Percentiles rank a stretch among this genome's conserved stretches.
These are phyloP conservation scores for Melieria crassipennis DNA, from an alignment of 2,888 invertebrate species.

Conservation along the genomic window DNA sequence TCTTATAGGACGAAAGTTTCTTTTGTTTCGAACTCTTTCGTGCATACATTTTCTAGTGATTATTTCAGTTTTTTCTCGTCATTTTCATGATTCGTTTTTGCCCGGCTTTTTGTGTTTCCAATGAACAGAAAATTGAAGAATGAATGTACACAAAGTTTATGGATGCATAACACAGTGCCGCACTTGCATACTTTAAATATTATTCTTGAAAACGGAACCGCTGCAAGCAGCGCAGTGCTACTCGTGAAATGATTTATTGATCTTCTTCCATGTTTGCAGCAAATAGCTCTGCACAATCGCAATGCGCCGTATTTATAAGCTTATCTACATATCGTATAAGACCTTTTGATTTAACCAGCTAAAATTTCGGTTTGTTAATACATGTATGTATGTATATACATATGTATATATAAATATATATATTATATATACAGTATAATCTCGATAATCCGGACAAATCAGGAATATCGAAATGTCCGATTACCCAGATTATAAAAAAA, in stretches of 20 bases:
- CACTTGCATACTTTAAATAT: constrained; percentile 31
- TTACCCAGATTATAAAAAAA: too few species aligned
- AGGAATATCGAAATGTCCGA: too few species aligned
- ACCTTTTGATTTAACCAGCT: too few species aligned
- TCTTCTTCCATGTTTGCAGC: constrained; percentile 22
- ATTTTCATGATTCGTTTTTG: too few species aligned
- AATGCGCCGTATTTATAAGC: too few species aligned
- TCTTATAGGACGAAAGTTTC: constrained; percentile 41
- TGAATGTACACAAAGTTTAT: constrained; percentile 2
- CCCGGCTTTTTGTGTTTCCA: constrained; percentile 36
- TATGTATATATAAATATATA: too few species aligned
- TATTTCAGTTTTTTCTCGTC: constrained; percentile 10
- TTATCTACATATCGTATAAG: too few species aligned
- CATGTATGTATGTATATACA: too few species aligned
- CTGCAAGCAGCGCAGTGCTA: constrained; percentile 40
- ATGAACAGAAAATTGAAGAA: constrained; percentile 33
- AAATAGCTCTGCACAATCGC: too few species aligned
- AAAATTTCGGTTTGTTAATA: too few species aligned
- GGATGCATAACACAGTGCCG: not conserved
- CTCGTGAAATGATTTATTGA: constrained; percentile 46
- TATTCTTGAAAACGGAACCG: constrained; percentile 27
- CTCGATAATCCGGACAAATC: too few species aligned
- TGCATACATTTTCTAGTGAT: constrained; percentile 39
- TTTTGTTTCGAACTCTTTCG: constrained; percentile 45
- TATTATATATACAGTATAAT: too few species aligned